These are phyloP conservation scores for Pissodes strobi DNA, from an alignment of 1,140 invertebrate species.

Conservation along the genomic window DNA sequence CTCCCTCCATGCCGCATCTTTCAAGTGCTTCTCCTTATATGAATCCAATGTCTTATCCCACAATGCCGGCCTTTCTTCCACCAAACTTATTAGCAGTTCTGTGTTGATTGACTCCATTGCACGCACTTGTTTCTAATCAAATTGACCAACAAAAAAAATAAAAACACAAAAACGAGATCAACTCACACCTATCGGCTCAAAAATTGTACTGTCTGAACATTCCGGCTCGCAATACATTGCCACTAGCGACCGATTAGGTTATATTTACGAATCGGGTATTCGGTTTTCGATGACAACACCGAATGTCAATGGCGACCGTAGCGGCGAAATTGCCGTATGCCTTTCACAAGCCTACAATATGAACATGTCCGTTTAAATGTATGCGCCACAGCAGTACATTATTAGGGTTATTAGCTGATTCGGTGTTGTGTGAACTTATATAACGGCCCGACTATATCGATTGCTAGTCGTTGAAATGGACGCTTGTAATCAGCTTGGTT, in stretches of 20 bases:
- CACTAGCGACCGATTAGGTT: neutral
- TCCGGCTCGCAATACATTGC: neutral
- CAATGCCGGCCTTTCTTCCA: slow-evolving; percentile 33
- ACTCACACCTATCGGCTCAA: neutral
- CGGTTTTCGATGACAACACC: neutral
- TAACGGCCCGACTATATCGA: no score
- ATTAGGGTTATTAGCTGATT: no score
- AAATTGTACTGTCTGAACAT: neutral
- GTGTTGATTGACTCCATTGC: slow-evolving; percentile 19
- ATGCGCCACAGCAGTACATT: neutral
- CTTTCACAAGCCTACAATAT: neutral
- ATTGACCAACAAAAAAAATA: neutral
- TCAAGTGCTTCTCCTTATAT: no score
- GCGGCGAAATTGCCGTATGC: neutral
- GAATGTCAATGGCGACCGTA: neutral
- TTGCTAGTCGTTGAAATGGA: no score
- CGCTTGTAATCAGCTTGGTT: no score
- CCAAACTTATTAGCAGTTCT: slow-evolving; percentile 36
- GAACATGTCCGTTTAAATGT: neutral
- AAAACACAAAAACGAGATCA: neutral
- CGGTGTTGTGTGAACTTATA: no score
- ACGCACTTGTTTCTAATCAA: neutral
- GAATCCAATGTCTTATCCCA: slow-evolving; percentile 33
- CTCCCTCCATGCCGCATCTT: slow-evolving; percentile 18
- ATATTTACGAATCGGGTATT: neutral